phyloP scores from a whole-genome alignment of 2,888 invertebrate species.

The Nomada fucata region DNA sequence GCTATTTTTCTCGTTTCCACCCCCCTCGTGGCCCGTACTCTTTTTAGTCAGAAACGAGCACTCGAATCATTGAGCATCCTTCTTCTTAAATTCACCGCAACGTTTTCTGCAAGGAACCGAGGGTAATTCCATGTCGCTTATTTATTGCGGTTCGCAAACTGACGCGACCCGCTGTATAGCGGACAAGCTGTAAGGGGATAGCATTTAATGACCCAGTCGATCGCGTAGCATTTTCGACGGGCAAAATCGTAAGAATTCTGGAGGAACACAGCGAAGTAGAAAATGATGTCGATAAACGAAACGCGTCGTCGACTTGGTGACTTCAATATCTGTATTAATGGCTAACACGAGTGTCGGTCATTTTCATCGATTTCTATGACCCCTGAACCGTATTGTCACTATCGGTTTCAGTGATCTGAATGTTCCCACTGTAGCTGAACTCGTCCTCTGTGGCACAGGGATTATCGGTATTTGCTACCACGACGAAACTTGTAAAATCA shows the following conservation, averaged over 20 bases:
- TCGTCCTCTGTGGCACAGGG: neutral
- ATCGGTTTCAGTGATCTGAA: slow-evolving; percentile 21
- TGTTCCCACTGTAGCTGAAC: neutral
- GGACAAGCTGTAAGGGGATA: too few species aligned
- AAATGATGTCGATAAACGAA: slow-evolving; percentile 1
- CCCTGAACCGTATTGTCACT: neutral
- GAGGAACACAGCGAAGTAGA: neutral
- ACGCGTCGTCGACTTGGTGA: slow-evolving; percentile 26
- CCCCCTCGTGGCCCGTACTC: neutral
- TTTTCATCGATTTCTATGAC: slow-evolving; percentile 22
- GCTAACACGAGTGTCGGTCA: slow-evolving; percentile 13
- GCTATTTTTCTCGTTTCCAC: slow-evolving; percentile 53
- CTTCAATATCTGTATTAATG: slow-evolving; percentile 1
- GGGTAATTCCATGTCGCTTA: neutral
- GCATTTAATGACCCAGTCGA: too few species aligned
- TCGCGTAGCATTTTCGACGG: neutral
- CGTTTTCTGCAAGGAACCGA: neutral
- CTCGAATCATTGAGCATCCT: slow-evolving; percentile 1
- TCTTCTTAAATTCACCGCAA: slow-evolving; percentile 1
- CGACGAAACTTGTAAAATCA: neutral
- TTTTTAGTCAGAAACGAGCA: slow-evolving; percentile 15
- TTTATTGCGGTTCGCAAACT: neutral
- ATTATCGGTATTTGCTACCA: neutral
- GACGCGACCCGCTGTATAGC: too few species aligned
- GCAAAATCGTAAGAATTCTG: neutral